Conservation (phyloP, 30 jellyfish, hydroid and myxozoan species). For the Calvadosia cruxmelitensis region DNA sequence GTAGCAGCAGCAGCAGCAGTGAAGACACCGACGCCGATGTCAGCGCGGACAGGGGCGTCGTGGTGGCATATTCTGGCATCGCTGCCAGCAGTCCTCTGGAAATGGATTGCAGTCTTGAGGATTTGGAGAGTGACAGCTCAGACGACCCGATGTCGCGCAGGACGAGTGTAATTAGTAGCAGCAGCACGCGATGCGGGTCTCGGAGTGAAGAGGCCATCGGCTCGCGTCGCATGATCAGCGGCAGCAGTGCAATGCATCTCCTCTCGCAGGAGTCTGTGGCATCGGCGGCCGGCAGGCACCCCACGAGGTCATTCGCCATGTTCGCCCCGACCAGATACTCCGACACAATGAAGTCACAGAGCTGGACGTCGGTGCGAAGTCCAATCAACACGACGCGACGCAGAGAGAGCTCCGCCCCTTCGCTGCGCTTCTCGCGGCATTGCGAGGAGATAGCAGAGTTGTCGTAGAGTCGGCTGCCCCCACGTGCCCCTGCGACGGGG, state of each 20-base stretch:
- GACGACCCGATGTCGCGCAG: not conserved
- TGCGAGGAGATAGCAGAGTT: not conserved
- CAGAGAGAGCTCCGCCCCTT: constrained; percentile 77
- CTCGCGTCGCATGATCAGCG: not conserved
- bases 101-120: not conserved
- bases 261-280: not conserved
- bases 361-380: constrained; percentile 70
- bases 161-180: not conserved
- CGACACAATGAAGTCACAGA: constrained; percentile 56
- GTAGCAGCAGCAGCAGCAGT: not conserved
- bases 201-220: not conserved
- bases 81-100: not conserved
- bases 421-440: constrained; percentile 26
- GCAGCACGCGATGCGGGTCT: not conserved
- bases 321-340: constrained; percentile 13
- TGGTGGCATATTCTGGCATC: not conserved
- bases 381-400: constrained; percentile 23
- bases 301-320: not conserved
- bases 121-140: not conserved
- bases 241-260: not conserved
- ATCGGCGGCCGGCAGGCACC: not conserved
- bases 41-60: not conserved
- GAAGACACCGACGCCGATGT: not conserved
- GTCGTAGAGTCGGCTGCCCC: no score
- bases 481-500: no score